These are phyloP conservation scores for Hyphantria cunea DNA, from an alignment of 1,140 invertebrate genomes.

Conservation along the genomic window DNA sequence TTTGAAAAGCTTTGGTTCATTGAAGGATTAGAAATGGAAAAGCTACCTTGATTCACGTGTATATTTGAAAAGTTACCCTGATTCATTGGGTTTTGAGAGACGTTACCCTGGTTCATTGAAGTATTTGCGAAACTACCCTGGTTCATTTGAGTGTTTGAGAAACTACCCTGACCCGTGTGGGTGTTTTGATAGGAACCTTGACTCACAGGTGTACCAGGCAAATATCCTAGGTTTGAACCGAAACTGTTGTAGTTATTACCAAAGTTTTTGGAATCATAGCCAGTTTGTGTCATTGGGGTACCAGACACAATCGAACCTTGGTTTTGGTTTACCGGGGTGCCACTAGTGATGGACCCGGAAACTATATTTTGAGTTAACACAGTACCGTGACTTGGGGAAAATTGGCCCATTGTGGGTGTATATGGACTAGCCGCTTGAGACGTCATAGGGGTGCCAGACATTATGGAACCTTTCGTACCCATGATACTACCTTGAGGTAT, in stretches of 20 bases:
- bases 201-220: slow-evolving; percentile 24
- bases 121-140: background rate
- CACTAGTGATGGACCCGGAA: slow-evolving; percentile 26
- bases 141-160: slow-evolving; percentile 27
- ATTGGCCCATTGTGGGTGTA: slow-evolving; percentile 28
- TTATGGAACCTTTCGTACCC: slow-evolving; percentile 41
- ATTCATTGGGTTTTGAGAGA: background rate
- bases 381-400: slow-evolving; percentile 21
- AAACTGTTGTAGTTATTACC: slow-evolving; percentile 13
- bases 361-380: slow-evolving; percentile 12
- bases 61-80: background rate
- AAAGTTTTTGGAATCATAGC: slow-evolving; percentile 14
- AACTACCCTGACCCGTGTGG: slow-evolving; percentile 6
- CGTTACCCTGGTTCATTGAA: background rate
- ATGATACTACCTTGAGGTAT: slow-evolving; percentile 67
- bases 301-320: slow-evolving; percentile 46
- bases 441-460: slow-evolving; percentile 33
- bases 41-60: background rate
- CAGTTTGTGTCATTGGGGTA: slow-evolving; percentile 33
- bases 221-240: slow-evolving; percentile 22
- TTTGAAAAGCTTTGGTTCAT: slow-evolving; percentile 3
- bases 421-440: slow-evolving; percentile 20
- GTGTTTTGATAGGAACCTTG: slow-evolving; percentile 10
- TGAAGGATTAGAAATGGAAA: background rate
- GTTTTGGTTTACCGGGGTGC: slow-evolving; percentile 22